These are phyloP conservation scores for Himalopsyche japonica DNA, from an alignment of 2,888 invertebrate genomes.

Conservation along the genomic window DNA sequence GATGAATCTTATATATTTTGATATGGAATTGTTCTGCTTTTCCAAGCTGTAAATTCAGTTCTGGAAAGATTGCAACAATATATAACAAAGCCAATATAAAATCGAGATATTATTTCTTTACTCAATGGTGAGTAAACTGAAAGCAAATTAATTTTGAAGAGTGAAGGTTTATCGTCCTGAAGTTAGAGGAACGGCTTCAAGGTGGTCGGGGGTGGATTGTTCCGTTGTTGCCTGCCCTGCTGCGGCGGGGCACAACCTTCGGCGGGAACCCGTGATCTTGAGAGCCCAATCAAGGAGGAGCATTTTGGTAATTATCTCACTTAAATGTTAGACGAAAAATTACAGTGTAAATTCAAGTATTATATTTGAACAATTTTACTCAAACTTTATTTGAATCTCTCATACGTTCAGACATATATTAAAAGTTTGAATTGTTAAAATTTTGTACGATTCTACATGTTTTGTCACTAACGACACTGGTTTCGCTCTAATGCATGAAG, in stretches of 20 bases:
- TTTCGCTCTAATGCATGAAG: too few species aligned
- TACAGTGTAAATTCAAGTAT: too few species aligned
- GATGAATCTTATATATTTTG: not conserved
- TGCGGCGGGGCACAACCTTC: slow-evolving; percentile 74
- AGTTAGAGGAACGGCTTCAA: slow-evolving; percentile 56
- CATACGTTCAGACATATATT: too few species aligned
- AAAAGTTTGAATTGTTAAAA: too few species aligned
- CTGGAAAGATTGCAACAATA: not conserved
- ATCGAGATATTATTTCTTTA: slow-evolving; percentile 6
- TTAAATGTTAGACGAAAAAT: too few species aligned
- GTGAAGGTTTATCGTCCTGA: slow-evolving; percentile 11
- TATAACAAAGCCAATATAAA: not conserved
- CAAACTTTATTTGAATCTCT: too few species aligned
- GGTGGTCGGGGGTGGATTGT: slow-evolving; percentile 76
- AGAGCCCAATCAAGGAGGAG: slow-evolving; percentile 54
- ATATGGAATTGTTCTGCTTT: not conserved
- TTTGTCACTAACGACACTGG: too few species aligned
- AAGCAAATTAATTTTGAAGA: not conserved
- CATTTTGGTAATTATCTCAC: slow-evolving; percentile 46
- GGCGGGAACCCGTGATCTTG: slow-evolving; percentile 60
- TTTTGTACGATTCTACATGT: too few species aligned
- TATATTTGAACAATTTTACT: too few species aligned
- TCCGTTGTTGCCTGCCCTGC: slow-evolving; percentile 84
- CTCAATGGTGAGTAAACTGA: not conserved
- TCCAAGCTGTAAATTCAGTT: not conserved